Conservation (phyloP, 2,888 invertebrate genomes). For the Helicoverpa assulta region DNA sequence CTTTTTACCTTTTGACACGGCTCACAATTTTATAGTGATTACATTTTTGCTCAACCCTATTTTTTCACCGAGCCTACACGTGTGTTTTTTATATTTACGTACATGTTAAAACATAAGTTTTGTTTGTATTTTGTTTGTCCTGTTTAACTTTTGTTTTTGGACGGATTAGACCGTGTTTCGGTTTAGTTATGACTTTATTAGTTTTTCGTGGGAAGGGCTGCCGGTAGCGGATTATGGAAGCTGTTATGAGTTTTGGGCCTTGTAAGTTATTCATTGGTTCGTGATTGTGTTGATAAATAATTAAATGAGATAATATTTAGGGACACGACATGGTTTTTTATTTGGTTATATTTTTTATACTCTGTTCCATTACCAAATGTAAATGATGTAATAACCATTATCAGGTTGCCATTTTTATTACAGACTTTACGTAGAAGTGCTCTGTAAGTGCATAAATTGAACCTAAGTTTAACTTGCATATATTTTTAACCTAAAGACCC, state of each 20-base stretch:
- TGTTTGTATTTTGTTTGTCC: constrained; percentile 31
- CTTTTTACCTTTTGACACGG: constrained; percentile 63
- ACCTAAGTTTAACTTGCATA: too few relatives aligned
- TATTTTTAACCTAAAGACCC: neutral
- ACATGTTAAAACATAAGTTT: constrained; percentile 48
- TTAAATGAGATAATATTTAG: constrained; percentile 21
- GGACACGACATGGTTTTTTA: constrained; percentile 1
- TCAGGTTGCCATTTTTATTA: too few relatives aligned
- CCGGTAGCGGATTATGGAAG: constrained; percentile 36
- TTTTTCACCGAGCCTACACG: constrained; percentile 23
- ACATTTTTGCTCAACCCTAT: constrained; percentile 50
- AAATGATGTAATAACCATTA: too few relatives aligned
- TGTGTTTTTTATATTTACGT: constrained; percentile 10
- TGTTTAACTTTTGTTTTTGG: constrained; percentile 48
- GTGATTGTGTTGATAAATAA: constrained; percentile 19
- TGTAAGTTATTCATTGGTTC: constrained; percentile 33
- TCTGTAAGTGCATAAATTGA: too few relatives aligned
- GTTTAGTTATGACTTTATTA: constrained; percentile 51
- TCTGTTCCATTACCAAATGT: neutral
- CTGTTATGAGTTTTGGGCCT: constrained; percentile 47
- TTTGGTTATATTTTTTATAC: neutral
- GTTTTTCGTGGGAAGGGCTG: constrained; percentile 45
- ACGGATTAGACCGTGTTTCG: constrained; percentile 43
- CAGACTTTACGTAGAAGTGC: too few relatives aligned
- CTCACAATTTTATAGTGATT: constrained; percentile 64